phyloP scores from a whole-genome alignment of 2,888 invertebrate species.

The Chloromyia formosa region DNA sequence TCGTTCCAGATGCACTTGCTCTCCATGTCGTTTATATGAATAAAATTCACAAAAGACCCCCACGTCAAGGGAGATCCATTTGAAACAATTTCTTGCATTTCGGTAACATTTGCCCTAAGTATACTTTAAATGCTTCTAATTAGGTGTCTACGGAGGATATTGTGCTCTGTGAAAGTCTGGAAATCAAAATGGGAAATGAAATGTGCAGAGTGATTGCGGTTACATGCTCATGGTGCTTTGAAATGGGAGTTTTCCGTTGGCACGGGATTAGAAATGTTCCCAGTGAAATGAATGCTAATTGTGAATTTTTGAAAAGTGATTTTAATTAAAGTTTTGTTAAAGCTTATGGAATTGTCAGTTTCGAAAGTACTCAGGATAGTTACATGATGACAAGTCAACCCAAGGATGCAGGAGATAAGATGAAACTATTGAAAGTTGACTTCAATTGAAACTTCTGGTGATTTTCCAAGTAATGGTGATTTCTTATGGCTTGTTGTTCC shows the following conservation, averaged over 20 bases:
- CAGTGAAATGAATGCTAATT: conserved; percentile 6
- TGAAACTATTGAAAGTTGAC: too few species aligned
- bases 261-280: neutral
- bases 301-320: neutral
- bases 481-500: too few species aligned
- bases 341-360: neutral
- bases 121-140: conserved; percentile 45
- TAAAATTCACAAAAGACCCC: conserved; percentile 11
- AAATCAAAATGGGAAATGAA: conserved; percentile 18
- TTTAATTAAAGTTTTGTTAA: conserved; percentile 13
- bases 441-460: too few species aligned
- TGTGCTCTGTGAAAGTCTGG: conserved; percentile 6
- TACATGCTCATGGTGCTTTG: conserved; percentile 3
- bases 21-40: neutral
- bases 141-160: conserved; percentile 41
- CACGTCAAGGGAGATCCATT: conserved; percentile 30
- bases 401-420: too few species aligned
- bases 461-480: too few species aligned
- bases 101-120: conserved; percentile 43
- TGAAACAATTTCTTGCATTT: conserved; percentile 45
- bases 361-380: too few species aligned
- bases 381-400: too few species aligned
- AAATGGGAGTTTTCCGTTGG: neutral
- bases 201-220: conserved; percentile 27
- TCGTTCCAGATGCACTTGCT: conserved; percentile 18